phyloP scores from a whole-genome alignment of 2,888 invertebrate species.

The Drosophila monieri region DNA sequence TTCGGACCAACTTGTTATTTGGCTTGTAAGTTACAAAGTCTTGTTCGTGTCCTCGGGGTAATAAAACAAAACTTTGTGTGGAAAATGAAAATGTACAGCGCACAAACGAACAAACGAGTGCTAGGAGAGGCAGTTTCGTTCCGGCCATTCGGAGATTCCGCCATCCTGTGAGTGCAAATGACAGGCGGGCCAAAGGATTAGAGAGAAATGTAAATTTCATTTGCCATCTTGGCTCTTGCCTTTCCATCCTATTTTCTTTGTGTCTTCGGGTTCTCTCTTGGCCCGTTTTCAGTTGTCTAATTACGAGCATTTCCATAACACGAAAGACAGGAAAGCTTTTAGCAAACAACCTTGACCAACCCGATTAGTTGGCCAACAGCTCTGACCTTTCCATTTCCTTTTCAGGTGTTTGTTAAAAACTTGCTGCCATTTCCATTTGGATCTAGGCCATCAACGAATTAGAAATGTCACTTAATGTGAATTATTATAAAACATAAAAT shows the following conservation, averaged over 20 bases:
- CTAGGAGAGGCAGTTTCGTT: constrained; percentile 10
- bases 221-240: constrained; percentile 39
- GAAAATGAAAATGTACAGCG: constrained; percentile 77
- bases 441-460: too few species aligned
- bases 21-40: constrained; percentile 78
- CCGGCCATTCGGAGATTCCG: constrained; percentile 6
- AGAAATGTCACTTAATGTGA: too few species aligned
- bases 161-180: constrained; percentile 62
- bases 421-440: background rate
- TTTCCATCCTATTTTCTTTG: background rate
- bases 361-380: background rate
- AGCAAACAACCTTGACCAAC: constrained; percentile 40
- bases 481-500: too few species aligned
- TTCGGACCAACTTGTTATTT: constrained; percentile 72
- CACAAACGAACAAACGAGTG: constrained; percentile 25
- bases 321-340: constrained; percentile 15
- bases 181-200: constrained; percentile 69
- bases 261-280: constrained; percentile 32
- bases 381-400: background rate
- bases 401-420: background rate
- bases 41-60: constrained; percentile 78
- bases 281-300: constrained; percentile 46
- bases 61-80: constrained; percentile 78
- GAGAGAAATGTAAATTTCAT: constrained; percentile 70
- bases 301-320: constrained; percentile 33